These are phyloP conservation scores for Rhabdophis nuchalis DNA, from an alignment of 2,797 vertebrate species.

Conservation along the genomic window DNA sequence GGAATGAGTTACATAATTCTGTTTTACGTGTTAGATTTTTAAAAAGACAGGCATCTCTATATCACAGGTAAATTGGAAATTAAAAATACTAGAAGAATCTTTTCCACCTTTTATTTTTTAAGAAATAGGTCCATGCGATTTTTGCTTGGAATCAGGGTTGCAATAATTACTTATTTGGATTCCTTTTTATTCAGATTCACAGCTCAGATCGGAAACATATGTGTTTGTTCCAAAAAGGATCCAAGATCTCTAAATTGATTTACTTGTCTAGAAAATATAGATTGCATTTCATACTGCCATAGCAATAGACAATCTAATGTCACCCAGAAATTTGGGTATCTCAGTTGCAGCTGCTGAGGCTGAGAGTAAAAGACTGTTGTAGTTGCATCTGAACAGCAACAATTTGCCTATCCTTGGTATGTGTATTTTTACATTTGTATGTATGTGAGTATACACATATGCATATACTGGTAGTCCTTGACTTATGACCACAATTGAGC, in stretches of 20 bases:
- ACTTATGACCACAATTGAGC: background rate
- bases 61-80: background rate
- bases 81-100: background rate
- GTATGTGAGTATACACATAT: background rate
- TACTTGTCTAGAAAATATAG: background rate
- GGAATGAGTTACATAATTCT: background rate
- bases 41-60: background rate
- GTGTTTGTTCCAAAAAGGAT: background rate
- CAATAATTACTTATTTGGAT: background rate
- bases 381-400: background rate
- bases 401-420: background rate
- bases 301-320: background rate
- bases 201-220: background rate
- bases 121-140: background rate
- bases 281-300: background rate
- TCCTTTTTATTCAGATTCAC: background rate
- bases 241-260: background rate
- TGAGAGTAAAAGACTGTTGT: background rate
- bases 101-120: background rate
- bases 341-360: background rate
- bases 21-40: background rate
- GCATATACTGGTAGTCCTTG: background rate
- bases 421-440: background rate
- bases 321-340: background rate
- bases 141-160: background rate